Evolutionary conservation across 2,888 invertebrate genomes (phyloP), one percentile per base, ranked within the genome.

Genomic region (Plemyria rubiginata): DNA sequence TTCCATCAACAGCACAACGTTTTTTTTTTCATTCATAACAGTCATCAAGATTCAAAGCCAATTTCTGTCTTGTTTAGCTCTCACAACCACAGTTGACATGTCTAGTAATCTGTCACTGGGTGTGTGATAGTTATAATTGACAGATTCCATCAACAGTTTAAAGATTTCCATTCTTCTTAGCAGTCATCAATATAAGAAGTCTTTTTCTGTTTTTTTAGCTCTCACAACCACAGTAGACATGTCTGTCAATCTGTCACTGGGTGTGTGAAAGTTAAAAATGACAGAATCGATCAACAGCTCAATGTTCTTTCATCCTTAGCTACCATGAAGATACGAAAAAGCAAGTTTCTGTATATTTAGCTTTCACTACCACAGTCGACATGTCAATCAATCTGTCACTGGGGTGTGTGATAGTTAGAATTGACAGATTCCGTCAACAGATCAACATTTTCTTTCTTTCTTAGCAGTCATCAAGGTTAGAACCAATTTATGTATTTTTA

Each of bases 211-310:
- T 12, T n/a, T 36, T 50, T 36, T 50, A 50, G 50, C 50, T 36
- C 32, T 43, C 53, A 53, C 53, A 43, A 53, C 29, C 28, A 29
- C 43, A 43, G 29, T 15, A 13, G 16, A 56, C 60, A 59, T 8
- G 55, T 60, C 56, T 54, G 29, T 54, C 11, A 53, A 50, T 60
- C 68, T 60, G 65, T 38, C 60, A 54, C 54, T 54, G 54, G 62
- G 58, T 60, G 54, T 60, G 41, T 57, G 60, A 55, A 55, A 50
- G 50, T 50, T 50, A 50, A 16, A 50, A 36, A 11, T 50, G 50
- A 50, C 50, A 15, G 50, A 36, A 16, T 15, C 36, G 5, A 36
- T 36, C 50, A 50, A 11, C 50, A 15, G 9, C 13, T 2, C 12
- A 36, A 28, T 0, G 6, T 29, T 6, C 2, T 11, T 13, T 29